These are phyloP conservation scores for Limosa lapponica DNA, from an alignment of 2,797 vertebrate species.

Conservation along the genomic window DNA sequence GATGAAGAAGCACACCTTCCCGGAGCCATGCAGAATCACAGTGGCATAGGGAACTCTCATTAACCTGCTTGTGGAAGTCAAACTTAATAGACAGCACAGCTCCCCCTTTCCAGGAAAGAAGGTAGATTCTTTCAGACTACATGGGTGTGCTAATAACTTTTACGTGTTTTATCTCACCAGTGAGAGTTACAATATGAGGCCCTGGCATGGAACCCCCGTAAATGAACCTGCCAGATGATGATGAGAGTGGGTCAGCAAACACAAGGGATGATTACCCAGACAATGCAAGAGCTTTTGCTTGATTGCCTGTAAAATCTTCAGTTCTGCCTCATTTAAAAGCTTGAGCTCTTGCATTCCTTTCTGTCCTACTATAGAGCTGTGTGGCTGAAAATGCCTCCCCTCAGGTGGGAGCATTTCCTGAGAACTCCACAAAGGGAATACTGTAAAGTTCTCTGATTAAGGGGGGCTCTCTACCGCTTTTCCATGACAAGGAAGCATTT, in stretches of 20 bases:
- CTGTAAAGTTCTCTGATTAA: not conserved
- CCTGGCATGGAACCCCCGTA: not conserved
- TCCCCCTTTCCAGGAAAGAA: not conserved
- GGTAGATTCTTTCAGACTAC: not conserved
- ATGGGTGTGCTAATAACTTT: not conserved
- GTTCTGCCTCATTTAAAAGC: not conserved
- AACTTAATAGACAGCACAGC: not conserved
- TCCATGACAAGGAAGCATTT: not conserved
- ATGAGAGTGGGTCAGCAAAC: not conserved
- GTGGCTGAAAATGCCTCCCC: not conserved
- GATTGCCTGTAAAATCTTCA: not conserved
- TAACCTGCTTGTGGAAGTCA: not conserved
- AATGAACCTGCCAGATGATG: not conserved
- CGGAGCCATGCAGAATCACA: not conserved
- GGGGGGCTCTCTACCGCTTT: not conserved
- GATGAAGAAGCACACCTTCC: not conserved
- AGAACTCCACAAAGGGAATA: not conserved
- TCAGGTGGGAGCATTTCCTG: not conserved
- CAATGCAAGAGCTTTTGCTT: not conserved
- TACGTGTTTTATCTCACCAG: fast-evolving
- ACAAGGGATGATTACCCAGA: not conserved
- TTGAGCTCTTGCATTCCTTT: not conserved
- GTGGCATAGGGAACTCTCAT: not conserved
- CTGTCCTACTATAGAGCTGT: not conserved
- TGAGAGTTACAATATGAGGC: not conserved